A percentile compares a stretch with the other conserved stretches of the same genome.
These are phyloP conservation scores for Adoxophyes honmai DNA, from an alignment of 1,140 invertebrate genomes.

Conservation along the genomic window DNA sequence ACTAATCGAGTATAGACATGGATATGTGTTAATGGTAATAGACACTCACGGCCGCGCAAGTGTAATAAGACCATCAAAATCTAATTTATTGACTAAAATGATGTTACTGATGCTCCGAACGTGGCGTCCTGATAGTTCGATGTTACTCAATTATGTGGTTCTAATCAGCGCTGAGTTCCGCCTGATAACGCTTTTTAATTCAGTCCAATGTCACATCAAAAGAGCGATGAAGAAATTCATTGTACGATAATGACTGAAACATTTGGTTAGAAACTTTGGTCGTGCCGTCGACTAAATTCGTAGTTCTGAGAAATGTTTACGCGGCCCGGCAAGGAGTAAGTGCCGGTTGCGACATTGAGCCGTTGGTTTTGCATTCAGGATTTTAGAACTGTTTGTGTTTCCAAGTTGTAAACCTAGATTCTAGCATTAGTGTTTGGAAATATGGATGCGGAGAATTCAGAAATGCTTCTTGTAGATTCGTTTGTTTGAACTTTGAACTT, in stretches of 20 bases:
- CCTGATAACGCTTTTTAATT: constrained; percentile 65
- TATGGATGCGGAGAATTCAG: not conserved
- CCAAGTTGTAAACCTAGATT: constrained; percentile 65
- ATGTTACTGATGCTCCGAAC: constrained; percentile 38
- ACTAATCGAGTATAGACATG: constrained; percentile 53
- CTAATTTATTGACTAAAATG: constrained; percentile 50
- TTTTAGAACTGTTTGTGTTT: constrained; percentile 65
- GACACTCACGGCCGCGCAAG: constrained; percentile 39
- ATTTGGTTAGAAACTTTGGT: constrained; percentile 22
- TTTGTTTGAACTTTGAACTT: not conserved
- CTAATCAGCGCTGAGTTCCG: constrained; percentile 36
- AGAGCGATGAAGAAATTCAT: constrained; percentile 59
- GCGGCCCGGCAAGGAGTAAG: constrained; percentile 50
- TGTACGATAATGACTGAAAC: constrained; percentile 31
- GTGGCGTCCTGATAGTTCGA: constrained; percentile 29
- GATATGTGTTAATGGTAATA: constrained; percentile 62
- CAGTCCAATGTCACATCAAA: constrained; percentile 63
- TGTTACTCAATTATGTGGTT: constrained; percentile 49
- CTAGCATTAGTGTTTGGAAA: constrained; percentile 19
- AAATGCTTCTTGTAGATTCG: not conserved
- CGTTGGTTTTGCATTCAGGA: constrained; percentile 49
- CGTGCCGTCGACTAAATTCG: constrained; percentile 40
- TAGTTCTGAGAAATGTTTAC: constrained; percentile 55
- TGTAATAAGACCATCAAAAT: constrained; percentile 54
- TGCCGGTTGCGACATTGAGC: constrained; percentile 54